Percentiles rank a stretch among this genome's conserved stretches.
Evolutionary conservation across 2,888 invertebrate species (phyloP).

Genomic region (Pheosia tremula): DNA sequence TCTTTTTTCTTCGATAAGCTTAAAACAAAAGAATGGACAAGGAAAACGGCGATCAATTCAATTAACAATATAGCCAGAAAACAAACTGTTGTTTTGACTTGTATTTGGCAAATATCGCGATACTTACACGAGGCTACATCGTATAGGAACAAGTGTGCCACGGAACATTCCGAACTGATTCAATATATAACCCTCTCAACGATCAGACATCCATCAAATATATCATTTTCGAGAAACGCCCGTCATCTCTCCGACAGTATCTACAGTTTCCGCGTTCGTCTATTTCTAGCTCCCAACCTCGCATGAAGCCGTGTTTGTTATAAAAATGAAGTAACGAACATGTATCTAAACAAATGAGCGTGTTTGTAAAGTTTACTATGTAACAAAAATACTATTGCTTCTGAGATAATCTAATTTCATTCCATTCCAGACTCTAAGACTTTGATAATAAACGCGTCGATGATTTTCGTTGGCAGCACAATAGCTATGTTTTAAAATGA

Average conservation of each 20-base stretch:
- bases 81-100: neutral
- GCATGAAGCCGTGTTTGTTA: conserved; percentile 5
- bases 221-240: conserved; percentile 2
- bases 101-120: neutral
- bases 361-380: conserved; percentile 5
- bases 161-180: conserved; percentile 1
- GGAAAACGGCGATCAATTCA: neutral
- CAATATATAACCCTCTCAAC: conserved; percentile 6
- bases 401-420: neutral
- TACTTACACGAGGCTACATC: no score
- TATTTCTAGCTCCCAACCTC: conserved; percentile 3
- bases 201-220: conserved; percentile 7
- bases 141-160: neutral
- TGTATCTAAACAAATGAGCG: conserved; percentile 4
- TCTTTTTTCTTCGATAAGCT: neutral
- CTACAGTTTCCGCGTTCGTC: conserved; percentile 2
- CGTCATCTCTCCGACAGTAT: neutral
- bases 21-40: no score
- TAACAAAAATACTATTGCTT: neutral
- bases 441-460: neutral
- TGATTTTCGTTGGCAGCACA: neutral
- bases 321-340: conserved; percentile 9
- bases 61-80: neutral
- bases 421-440: neutral
- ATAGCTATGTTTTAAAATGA: conserved; percentile 1